phyloP scores from a whole-genome alignment of 2,797 vertebrate genomes.

The Danio aesculapii region DNA sequence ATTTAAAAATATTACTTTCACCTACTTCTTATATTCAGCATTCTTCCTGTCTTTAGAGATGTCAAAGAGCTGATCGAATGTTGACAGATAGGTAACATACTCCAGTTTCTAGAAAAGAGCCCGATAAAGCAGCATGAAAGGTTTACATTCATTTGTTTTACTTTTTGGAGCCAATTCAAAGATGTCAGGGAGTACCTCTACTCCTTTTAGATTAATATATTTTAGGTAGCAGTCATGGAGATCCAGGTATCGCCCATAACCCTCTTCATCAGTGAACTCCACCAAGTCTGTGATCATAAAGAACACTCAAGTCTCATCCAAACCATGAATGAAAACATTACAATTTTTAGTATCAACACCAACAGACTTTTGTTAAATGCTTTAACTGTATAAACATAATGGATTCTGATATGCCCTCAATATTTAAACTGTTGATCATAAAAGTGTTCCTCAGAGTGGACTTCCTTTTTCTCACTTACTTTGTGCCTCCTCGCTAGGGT shows the following conservation, averaged over 20 bases:
- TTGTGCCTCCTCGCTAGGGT: constrained; percentile 94
- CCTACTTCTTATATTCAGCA: constrained; percentile 94
- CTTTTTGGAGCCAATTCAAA: neutral
- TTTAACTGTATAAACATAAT: too few species aligned
- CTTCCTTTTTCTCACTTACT: constrained; percentile 79
- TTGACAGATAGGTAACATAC: constrained; percentile 94
- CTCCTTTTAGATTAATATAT: constrained; percentile 95
- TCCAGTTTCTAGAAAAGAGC: constrained; percentile 85
- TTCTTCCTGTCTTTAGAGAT: constrained; percentile 97
- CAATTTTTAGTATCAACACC: neutral
- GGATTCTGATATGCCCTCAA: neutral
- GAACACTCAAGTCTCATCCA: neutral
- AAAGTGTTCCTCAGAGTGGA: too few species aligned
- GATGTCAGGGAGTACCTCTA: constrained; percentile 80
- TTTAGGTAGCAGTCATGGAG: constrained; percentile 98
- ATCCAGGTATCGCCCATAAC: constrained; percentile 95
- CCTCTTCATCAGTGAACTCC: constrained; percentile 97
- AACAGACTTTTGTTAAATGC: neutral
- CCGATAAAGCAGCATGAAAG: neutral
- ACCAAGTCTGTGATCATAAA: constrained; percentile 84
- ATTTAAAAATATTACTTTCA: neutral
- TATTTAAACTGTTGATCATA: neutral
- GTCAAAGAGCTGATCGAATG: constrained; percentile 97
- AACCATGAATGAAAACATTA: neutral
- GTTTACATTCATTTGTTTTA: neutral